A percentile compares a stretch with the other conserved stretches of the same genome.
These are phyloP conservation scores for Prochilodus magdalenae DNA, from an alignment of 2,113 vertebrate species.

Conservation along the genomic window DNA sequence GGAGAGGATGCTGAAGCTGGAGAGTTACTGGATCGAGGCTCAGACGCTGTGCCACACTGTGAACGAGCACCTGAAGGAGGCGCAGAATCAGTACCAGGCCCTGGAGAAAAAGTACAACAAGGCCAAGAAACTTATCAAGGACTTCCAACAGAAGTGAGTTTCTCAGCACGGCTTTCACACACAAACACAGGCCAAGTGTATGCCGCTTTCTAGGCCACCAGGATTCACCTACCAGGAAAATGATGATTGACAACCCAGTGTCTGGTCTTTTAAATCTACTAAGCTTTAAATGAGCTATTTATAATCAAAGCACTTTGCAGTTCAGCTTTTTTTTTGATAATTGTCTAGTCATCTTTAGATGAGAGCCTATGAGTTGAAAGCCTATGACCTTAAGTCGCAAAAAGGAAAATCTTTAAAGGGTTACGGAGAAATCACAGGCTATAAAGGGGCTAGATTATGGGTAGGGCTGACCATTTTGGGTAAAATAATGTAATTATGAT, in stretches of 20 bases:
- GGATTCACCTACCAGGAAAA: neutral
- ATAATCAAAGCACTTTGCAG: no score
- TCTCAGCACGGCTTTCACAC: neutral
- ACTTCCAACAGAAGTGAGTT: constrained; percentile 98
- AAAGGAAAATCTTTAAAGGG: no score
- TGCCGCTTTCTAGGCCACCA: neutral
- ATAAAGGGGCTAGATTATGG: no score
- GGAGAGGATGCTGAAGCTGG: constrained; percentile 95
- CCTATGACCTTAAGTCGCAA: no score
- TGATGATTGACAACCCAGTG: neutral
- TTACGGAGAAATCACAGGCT: no score
- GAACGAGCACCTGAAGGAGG: constrained; percentile 97
- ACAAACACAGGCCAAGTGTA: neutral
- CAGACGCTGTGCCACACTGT: constrained; percentile 96
- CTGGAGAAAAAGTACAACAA: constrained; percentile 99
- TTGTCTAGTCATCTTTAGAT: no score
- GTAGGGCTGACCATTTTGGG: no score
- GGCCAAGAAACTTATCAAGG: constrained; percentile 98
- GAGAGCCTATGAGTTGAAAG: no score
- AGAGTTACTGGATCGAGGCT: constrained; percentile 98
- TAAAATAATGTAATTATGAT: no score
- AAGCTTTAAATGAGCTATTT: no score
- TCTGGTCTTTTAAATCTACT: no score
- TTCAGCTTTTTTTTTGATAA: no score
- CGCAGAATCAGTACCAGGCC: constrained; percentile 93